Evolutionary conservation across 2,797 vertebrate genomes (phyloP), one percentile per base, ranked within the genome.

Genomic region (Anas acuta): DNA sequence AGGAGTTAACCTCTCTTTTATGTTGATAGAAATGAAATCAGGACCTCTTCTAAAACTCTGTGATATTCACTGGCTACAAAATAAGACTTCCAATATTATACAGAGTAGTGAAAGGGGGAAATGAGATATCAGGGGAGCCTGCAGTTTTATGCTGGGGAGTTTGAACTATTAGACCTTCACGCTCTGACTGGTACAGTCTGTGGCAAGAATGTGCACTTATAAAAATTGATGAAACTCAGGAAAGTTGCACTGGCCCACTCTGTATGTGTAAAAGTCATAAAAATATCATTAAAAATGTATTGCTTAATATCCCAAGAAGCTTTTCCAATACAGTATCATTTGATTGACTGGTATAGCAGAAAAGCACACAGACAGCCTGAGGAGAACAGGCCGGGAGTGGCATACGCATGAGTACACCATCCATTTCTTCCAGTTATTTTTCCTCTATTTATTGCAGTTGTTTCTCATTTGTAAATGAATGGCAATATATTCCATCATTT

Each of bases 401-500:
- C 86, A 83, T 64, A 56, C 22, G 72, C 73, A 82, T 82, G 89
- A 95, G 92, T 89, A 90, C 37, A 73, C 85, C 83, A 94, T 90
- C 67, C 61, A 89, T 96, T 96, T 92, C 90, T 92, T 58, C 39
- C 80, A 84, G 64, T 92, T 92, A 88, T 84, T 92, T 94, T 80
- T 85, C 60, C 51, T 87, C 57, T 80, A 33, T 81, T 87, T 91
- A 90, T 69, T 89, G 87, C 54, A 18, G 71, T 91, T 90, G 51
- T 83, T 94, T 90, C 65, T 84, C 75, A 54, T 61, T 91, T 85
- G 71, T 87, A 92, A 96, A 84, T 90, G 90, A 96, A 90, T 80
- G 74, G 69, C 89, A 94, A 85, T 93, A 73, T 47, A 91, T 65
- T 93, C 86, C 73, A 92, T 97, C 92, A 95, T 95, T 97, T 95